These are phyloP conservation scores for Salticus scenicus DNA, from an alignment of 2,888 invertebrate species.

Conservation along the genomic window DNA sequence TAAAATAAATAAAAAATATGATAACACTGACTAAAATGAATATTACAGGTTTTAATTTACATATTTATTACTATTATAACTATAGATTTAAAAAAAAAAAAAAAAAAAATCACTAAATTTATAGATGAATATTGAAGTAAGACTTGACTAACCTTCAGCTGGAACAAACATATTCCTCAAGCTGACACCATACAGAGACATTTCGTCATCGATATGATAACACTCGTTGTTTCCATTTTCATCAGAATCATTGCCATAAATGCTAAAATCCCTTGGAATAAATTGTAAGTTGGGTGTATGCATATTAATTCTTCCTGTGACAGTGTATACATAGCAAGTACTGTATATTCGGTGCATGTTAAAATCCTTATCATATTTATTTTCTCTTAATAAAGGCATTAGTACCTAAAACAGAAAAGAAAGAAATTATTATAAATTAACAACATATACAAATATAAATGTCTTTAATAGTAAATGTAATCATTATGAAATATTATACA, in stretches of 20 bases:
- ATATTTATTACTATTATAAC: too few relatives aligned
- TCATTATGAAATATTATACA: too few relatives aligned
- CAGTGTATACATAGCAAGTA: slow-evolving; percentile 75
- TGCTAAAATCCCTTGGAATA: slow-evolving; percentile 87
- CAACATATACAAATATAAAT: too few relatives aligned
- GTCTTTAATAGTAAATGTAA: too few relatives aligned
- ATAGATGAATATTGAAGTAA: neutral
- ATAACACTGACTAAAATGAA: too few relatives aligned
- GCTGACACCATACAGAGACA: slow-evolving; percentile 73
- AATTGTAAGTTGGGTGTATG: slow-evolving; percentile 94
- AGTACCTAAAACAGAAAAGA: slow-evolving; percentile 73
- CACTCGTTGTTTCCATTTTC: neutral
- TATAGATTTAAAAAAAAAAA: too few relatives aligned
- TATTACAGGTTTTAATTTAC: too few relatives aligned
- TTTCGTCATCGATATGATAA: slow-evolving; percentile 22
- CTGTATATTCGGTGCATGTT: slow-evolving; percentile 74
- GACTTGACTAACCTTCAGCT: slow-evolving; percentile 73
- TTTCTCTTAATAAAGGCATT: slow-evolving; percentile 75
- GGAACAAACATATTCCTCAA: slow-evolving; percentile 76
- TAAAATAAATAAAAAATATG: too few relatives aligned
- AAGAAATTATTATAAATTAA: too few relatives aligned
- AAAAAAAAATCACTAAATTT: too few relatives aligned
- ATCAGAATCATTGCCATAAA: neutral
- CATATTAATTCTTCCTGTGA: slow-evolving; percentile 88
- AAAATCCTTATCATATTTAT: slow-evolving; percentile 71